Base-by-base conservation (phyloP, 1,140 invertebrate genomes). In the Lepidurus packardi region DNA sequence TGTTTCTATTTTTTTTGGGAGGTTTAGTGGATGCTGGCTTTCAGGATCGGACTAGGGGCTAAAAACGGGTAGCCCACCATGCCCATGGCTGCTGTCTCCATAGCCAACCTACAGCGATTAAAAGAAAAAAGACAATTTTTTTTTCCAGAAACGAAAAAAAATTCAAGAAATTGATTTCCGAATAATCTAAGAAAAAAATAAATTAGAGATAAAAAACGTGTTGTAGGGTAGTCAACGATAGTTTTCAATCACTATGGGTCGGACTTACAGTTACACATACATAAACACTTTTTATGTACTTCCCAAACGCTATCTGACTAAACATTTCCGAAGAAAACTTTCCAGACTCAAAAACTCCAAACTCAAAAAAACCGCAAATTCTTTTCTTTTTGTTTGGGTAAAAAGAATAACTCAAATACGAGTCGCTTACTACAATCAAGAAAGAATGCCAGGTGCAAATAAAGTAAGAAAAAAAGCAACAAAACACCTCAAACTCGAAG, bases 41-140 rank as follows among this genome's bases (percentile, higher is more conserved):
- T 94, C 82, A 95, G 92, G 85, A 95, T 94, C 88, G 94, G 92
- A 87, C 94, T 94, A 77, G 93, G 93, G 81, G 93, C 91, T 85
- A 95, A 92, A 88, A 94, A 95, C 85, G 94, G 93, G 88, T 94
- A 95, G 79, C 93, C 92, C 80, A 92, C 92, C 88, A 95, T 91
- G 82, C 92, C 92, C 87, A 95, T 89, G 82, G 93, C 92, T 80
- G 93, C 92, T 78, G 93, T 95, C 88, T 95, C 93, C 92, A 94
- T 93, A 74, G 93, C 93, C 93, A 95, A 94, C 90, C 93, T 95
- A 89, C 79, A 87, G 47, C 8, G 21, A 77, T 10, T 77, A 87
- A 86, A 88, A 76, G 78, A 78, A 79, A 76, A 78, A 74, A 43
- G 41, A 74, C 4, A n/a, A n/a, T n/a, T n/a, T n/a, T n/a, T n/a